Evolutionary conservation across 1,140 invertebrate species (phyloP).

Genomic region (Papilio glaucus): DNA sequence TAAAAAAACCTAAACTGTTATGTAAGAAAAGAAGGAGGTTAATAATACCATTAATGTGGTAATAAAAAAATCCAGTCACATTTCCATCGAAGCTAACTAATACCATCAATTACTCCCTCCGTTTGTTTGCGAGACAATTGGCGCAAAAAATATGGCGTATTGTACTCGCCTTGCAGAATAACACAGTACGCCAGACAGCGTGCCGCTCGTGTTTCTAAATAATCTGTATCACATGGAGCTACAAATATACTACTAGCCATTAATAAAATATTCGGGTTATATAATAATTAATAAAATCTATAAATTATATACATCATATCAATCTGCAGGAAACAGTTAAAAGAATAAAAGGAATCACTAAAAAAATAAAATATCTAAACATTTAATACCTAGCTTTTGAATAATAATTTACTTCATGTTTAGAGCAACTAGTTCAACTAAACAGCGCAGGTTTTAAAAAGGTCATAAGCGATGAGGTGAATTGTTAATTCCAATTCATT

Average conservation of each 20-base stretch:
- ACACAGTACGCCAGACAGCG: constrained; percentile 64
- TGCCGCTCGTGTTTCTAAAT: constrained; percentile 59
- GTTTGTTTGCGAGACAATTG: constrained; percentile 48
- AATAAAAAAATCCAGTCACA: constrained; percentile 29
- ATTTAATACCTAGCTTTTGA: too few species aligned
- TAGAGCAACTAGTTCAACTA: too few species aligned
- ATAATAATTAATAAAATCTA: too few species aligned
- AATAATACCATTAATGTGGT: constrained; percentile 18
- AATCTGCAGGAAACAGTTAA: too few species aligned
- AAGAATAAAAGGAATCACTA: too few species aligned
- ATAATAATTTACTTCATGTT: too few species aligned
- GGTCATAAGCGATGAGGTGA: too few species aligned
- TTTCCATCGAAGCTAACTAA: constrained; percentile 24
- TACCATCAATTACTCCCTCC: constrained; percentile 40
- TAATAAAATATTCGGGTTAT: too few species aligned
- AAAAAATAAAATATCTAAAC: too few species aligned
- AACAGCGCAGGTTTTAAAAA: too few species aligned
- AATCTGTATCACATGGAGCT: constrained; percentile 53
- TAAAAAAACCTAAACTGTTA: background rate
- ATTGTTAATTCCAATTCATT: too few species aligned
- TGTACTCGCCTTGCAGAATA: constrained; percentile 49
- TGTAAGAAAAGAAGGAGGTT: constrained; percentile 16
- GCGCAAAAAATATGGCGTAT: constrained; percentile 58
- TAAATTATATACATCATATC: too few species aligned
- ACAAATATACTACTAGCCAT: constrained; percentile 47